phyloP scores from a whole-genome alignment of 2,113 vertebrate genomes.

The Blennius ocellaris region DNA sequence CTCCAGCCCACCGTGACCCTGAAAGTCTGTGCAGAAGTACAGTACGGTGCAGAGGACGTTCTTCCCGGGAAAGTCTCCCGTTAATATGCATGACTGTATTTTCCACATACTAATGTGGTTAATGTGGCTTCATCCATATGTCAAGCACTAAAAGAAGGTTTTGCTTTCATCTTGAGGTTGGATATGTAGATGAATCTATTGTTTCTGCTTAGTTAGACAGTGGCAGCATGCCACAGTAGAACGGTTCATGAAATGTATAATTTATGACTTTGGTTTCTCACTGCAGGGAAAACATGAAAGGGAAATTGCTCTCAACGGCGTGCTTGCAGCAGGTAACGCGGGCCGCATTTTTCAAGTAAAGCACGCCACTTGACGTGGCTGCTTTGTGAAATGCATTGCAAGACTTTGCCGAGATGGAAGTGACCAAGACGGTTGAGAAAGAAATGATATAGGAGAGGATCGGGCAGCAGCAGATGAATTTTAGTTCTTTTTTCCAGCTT shows the following conservation, averaged over 20 bases:
- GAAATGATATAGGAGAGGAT: neutral
- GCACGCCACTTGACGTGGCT: too few species aligned
- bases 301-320: neutral
- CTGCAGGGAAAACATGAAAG: neutral
- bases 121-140: too few species aligned
- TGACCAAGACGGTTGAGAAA: neutral
- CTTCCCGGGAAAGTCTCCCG: too few species aligned
- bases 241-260: neutral
- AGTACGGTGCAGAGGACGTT: too few species aligned
- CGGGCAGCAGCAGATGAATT: neutral
- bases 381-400: neutral
- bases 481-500: neutral
- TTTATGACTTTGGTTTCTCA: neutral
- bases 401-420: neutral
- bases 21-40: too few species aligned
- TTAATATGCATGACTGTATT: too few species aligned
- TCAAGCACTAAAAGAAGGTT: neutral
- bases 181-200: slow-evolving; percentile 5
- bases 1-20: too few species aligned
- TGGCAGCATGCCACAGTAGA: neutral
- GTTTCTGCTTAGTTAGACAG: slow-evolving; percentile 17
- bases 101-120: too few species aligned
- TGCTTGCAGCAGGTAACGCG: neutral
- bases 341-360: neutral
- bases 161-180: neutral